Conservation (phyloP, 2,113 vertebrate genomes). For the Stegostoma tigrinum region DNA sequence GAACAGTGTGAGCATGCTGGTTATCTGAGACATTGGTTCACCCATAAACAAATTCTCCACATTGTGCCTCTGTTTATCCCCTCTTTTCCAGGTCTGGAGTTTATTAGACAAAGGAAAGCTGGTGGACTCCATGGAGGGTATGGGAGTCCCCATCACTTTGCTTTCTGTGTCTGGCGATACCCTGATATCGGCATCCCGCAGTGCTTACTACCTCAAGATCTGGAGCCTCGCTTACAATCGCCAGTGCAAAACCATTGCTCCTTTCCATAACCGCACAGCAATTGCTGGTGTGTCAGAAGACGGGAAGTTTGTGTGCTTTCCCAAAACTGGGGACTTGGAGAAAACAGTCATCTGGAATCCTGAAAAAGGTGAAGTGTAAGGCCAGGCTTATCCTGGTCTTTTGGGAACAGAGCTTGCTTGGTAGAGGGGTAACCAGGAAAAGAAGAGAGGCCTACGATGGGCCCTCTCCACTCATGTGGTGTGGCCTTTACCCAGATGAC, state of each 20-base stretch:
- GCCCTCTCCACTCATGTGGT: background rate
- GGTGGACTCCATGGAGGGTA: slow-evolving; percentile 54
- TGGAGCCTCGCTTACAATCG: slow-evolving; percentile 58
- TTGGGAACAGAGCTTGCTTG: background rate
- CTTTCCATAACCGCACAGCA: slow-evolving; percentile 53
- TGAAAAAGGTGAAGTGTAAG: slow-evolving; percentile 54
- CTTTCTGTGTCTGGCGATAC: slow-evolving; percentile 44
- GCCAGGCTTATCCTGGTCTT: background rate
- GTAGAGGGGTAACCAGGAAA: background rate
- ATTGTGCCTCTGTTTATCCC: no score
- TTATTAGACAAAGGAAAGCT: slow-evolving; percentile 58
- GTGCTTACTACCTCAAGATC: slow-evolving; percentile 46
- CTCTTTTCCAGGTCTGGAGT: slow-evolving; percentile 64
- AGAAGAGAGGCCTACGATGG: background rate
- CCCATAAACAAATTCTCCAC: no score
- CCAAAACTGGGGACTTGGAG: slow-evolving; percentile 50
- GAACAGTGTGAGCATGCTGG: background rate
- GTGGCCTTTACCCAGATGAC: no score
- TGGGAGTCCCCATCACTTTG: slow-evolving; percentile 51
- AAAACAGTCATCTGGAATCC: slow-evolving; percentile 65
- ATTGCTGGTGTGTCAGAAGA: slow-evolving; percentile 52
- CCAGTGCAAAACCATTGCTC: slow-evolving; percentile 42
- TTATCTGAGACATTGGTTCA: background rate
- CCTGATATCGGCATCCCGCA: slow-evolving; percentile 60
- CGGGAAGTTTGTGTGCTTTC: slow-evolving; percentile 54